A percentile compares a stretch with the other conserved stretches of the same genome.
These are phyloP conservation scores for Rana temporaria DNA, from an alignment of 2,113 vertebrate species.

Conservation along the genomic window DNA sequence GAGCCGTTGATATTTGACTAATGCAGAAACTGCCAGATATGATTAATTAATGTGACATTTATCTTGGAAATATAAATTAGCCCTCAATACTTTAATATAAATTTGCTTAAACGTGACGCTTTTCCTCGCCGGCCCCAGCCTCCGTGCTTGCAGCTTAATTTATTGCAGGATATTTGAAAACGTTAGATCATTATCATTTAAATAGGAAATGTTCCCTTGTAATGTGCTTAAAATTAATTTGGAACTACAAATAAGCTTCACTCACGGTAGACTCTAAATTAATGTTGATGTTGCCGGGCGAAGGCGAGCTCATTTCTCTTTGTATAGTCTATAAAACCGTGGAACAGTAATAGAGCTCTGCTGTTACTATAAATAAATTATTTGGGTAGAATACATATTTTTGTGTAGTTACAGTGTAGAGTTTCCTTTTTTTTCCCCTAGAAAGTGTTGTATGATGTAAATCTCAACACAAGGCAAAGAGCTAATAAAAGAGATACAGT, in stretches of 20 bases:
- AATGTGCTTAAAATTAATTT: slow-evolving; percentile 39
- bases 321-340: not conserved
- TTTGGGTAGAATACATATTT: too few species aligned
- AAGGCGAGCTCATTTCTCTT: not conserved
- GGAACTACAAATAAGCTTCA: slow-evolving; percentile 17
- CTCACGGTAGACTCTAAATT: not conserved
- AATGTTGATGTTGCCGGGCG: slow-evolving; percentile 7
- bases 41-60: slow-evolving; percentile 24
- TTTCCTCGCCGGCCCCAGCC: not conserved
- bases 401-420: too few species aligned
- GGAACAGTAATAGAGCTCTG: not conserved
- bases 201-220: slow-evolving; percentile 37
- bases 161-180: slow-evolving; percentile 33
- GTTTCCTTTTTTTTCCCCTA: too few species aligned
- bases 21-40: slow-evolving; percentile 12
- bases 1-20: slow-evolving; percentile 2
- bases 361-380: not conserved
- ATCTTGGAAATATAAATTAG: slow-evolving; percentile 25
- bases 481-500: too few species aligned
- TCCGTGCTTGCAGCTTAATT: slow-evolving; percentile 15
- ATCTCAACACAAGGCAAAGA: too few species aligned
- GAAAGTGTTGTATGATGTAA: too few species aligned
- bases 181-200: slow-evolving; percentile 43
- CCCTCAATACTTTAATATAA: slow-evolving; percentile 10
- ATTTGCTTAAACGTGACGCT: not conserved